These are phyloP conservation scores for Scrobipalpa costella DNA, from an alignment of 2,888 invertebrate species.

Conservation along the genomic window DNA sequence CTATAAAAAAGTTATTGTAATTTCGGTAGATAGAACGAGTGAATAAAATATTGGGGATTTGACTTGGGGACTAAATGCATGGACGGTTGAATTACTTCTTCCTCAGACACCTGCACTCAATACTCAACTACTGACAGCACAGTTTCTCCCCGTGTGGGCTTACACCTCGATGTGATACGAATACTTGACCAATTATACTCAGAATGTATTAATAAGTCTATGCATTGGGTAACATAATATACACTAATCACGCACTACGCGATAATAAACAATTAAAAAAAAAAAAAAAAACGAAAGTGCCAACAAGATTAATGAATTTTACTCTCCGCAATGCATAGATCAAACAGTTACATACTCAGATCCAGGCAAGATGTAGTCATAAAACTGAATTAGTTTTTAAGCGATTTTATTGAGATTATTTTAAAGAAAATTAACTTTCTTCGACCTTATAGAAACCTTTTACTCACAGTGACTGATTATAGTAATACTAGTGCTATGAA, in stretches of 20 bases:
- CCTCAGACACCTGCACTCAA: neutral
- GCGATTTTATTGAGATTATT: too few species aligned
- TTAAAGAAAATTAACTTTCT: too few species aligned
- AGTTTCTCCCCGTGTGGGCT: constrained; percentile 11
- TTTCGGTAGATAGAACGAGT: constrained; percentile 14
- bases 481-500: too few species aligned
- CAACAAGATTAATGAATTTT: neutral
- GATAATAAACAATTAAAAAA: too few species aligned
- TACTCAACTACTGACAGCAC: constrained; percentile 15
- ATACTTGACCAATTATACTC: neutral
- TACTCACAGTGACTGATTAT: too few species aligned
- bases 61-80: constrained; percentile 17
- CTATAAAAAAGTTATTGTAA: too few species aligned
- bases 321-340: neutral
- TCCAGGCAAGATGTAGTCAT: neutral
- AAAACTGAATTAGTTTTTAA: neutral
- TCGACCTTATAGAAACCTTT: too few species aligned
- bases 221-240: neutral
- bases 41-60: neutral
- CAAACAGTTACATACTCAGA: neutral
- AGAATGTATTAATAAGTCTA: neutral
- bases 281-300: too few species aligned
- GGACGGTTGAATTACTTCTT: constrained; percentile 18
- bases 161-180: constrained; percentile 10
- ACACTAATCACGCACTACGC: neutral